Evolutionary conservation across 2,888 invertebrate species (phyloP).

Genomic region (Octodonta nipae): DNA sequence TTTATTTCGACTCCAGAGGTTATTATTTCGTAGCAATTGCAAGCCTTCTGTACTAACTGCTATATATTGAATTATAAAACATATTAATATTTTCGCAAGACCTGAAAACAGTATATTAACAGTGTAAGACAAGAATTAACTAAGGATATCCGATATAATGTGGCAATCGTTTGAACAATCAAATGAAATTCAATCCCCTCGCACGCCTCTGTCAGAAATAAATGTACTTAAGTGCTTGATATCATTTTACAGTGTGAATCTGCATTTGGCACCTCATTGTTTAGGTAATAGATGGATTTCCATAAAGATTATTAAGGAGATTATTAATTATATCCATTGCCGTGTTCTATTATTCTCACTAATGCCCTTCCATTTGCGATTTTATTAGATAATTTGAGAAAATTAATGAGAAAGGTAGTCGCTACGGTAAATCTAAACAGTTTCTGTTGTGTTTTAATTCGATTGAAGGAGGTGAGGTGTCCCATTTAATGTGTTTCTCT

Average conservation of each 20-base stretch:
- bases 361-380: conserved; percentile 4
- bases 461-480: no score
- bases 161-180: conserved; percentile 7
- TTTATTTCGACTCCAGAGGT: no score
- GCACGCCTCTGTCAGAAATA: conserved; percentile 19
- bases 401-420: no score
- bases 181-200: neutral
- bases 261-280: conserved; percentile 29
- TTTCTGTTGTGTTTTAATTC: no score
- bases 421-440: no score
- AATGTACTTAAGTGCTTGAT: conserved; percentile 34
- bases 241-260: conserved; percentile 34
- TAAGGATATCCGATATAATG: neutral
- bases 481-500: no score
- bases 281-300: conserved; percentile 25
- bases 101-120: no score
- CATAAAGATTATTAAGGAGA: conserved; percentile 9
- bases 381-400: conserved; percentile 11
- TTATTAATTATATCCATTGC: conserved; percentile 10
- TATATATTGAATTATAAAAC: no score
- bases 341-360: conserved; percentile 2
- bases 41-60: no score
- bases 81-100: no score
- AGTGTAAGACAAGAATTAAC: neutral
- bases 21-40: no score